Evolutionary conservation across 2,797 vertebrate species (phyloP).

Genomic region (Fistularia commersonii): DNA sequence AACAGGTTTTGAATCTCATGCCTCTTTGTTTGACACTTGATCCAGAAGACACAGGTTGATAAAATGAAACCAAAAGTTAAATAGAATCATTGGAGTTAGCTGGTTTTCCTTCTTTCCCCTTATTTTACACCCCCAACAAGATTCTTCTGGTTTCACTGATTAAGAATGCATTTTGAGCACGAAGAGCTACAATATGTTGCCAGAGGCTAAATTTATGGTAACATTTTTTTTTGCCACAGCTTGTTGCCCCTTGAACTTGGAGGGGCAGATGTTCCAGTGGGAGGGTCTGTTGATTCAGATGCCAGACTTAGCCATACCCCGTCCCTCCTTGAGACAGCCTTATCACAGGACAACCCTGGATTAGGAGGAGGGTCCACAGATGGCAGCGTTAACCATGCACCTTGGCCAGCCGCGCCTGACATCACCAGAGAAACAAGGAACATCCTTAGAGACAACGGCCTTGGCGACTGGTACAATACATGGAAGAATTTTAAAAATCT

Average conservation of each 20-base stretch:
- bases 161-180: too few species aligned
- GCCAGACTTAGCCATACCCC: slow-evolving; percentile 83
- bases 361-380: slow-evolving; percentile 62
- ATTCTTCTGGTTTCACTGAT: too few species aligned
- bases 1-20: too few species aligned
- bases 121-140: neutral
- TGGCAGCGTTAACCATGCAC: slow-evolving; percentile 76
- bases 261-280: slow-evolving; percentile 50
- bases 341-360: slow-evolving; percentile 83
- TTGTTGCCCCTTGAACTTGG: slow-evolving; percentile 82
- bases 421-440: slow-evolving; percentile 96
- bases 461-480: slow-evolving; percentile 83
- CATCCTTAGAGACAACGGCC: slow-evolving; percentile 87
- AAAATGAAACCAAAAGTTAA: too few species aligned
- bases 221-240: slow-evolving; percentile 48
- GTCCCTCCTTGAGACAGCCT: slow-evolving; percentile 84
- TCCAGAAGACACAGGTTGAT: too few species aligned
- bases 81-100: too few species aligned
- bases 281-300: slow-evolving; percentile 62
- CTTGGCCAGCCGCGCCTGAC: slow-evolving; percentile 95
- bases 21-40: too few species aligned
- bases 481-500: neutral
- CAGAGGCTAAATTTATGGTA: too few species aligned
- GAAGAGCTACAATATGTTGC: too few species aligned
- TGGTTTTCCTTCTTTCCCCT: neutral